Conservation (phyloP, 2,888 invertebrate genomes). For the Vanessa cardui region DNA sequence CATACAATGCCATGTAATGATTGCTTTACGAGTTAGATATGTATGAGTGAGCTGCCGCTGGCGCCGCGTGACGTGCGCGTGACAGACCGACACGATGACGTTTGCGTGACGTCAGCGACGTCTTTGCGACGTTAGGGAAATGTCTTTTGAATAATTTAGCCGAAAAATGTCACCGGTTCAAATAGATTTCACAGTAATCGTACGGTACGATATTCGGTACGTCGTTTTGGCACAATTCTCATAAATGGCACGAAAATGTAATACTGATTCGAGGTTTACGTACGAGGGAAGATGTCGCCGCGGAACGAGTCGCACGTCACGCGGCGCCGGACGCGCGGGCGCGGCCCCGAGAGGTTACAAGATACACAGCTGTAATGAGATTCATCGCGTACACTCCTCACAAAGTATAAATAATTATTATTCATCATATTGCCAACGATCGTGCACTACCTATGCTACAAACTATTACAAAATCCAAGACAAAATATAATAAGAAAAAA, state of each 20-base stretch:
- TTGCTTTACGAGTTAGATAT: constrained; percentile 78
- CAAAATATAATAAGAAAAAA: constrained; percentile 46
- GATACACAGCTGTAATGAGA: constrained; percentile 52
- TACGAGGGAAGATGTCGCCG: constrained; percentile 27
- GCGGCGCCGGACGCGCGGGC: constrained; percentile 40
- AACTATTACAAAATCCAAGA: constrained; percentile 54
- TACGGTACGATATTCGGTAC: constrained; percentile 1
- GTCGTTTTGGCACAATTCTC: constrained; percentile 56
- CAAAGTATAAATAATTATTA: constrained; percentile 42
- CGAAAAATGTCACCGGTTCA: neutral
- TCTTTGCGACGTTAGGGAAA: constrained; percentile 9
- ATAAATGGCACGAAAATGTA: constrained; percentile 55
- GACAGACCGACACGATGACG: constrained; percentile 20
- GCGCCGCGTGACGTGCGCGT: constrained; percentile 57
- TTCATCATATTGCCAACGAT: constrained; percentile 64
- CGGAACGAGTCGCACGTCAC: constrained; percentile 41
- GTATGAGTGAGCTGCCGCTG: constrained; percentile 63
- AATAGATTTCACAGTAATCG: neutral
- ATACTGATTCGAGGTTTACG: constrained; percentile 49
- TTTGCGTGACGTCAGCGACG: constrained; percentile 13
- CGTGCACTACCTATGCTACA: constrained; percentile 70
- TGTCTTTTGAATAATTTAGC: constrained; percentile 5
- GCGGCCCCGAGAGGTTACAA: constrained; percentile 35
- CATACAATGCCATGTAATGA: constrained; percentile 70
- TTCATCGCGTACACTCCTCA: constrained; percentile 46